Evolutionary conservation across 2,113 vertebrate species (phyloP).

Genomic region (Erythrolamprus reginae): DNA sequence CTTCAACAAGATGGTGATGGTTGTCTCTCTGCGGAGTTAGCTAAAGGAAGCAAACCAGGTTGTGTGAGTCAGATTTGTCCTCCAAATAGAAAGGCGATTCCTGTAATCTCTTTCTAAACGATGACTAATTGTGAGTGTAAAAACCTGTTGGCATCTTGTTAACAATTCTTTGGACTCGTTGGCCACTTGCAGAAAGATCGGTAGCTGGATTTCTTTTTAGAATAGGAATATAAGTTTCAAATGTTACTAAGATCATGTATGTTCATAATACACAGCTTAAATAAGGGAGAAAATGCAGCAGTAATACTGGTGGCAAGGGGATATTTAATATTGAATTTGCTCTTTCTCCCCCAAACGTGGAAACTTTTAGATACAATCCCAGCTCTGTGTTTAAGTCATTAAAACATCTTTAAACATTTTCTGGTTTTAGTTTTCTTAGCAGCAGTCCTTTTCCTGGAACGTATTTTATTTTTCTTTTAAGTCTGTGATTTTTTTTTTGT

Average conservation of each 20-base stretch:
- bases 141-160: constrained; percentile 76
- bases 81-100: constrained; percentile 61
- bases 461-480: constrained; percentile 82
- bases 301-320: constrained; percentile 34
- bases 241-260: constrained; percentile 49
- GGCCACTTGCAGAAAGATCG: constrained; percentile 29
- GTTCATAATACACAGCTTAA: constrained; percentile 58
- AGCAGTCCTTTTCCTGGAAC: constrained; percentile 77
- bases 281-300: constrained; percentile 34
- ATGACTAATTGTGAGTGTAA: constrained; percentile 68
- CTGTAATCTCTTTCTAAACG: constrained; percentile 68
- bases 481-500: constrained; percentile 58
- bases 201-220: constrained; percentile 42
- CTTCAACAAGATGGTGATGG: not conserved
- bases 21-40: not conserved
- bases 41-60: not conserved
- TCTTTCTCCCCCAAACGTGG: constrained; percentile 58
- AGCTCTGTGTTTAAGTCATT: constrained; percentile 82
- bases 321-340: constrained; percentile 67
- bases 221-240: constrained; percentile 47
- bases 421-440: constrained; percentile 77
- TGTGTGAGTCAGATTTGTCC: not conserved
- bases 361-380: constrained; percentile 79
- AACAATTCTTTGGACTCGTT: constrained; percentile 56
- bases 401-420: constrained; percentile 82